These are phyloP conservation scores for Palythoa caribaeorum DNA, from an alignment of 92 coral and sea anemone genomes.

Conservation along the genomic window DNA sequence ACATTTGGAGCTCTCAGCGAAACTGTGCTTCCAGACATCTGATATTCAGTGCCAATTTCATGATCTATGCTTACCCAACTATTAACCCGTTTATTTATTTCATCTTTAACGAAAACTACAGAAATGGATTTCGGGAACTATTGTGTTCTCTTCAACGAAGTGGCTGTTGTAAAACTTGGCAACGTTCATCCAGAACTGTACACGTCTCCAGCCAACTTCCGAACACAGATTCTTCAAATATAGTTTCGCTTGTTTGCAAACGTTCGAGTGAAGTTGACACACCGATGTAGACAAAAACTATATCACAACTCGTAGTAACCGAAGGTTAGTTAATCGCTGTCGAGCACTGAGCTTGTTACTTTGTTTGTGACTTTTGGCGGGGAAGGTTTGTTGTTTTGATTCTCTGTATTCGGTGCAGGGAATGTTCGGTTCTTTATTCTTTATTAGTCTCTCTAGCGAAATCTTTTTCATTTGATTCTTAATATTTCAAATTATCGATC, in stretches of 20 bases:
- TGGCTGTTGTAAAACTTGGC: not conserved
- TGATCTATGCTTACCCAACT: not conserved
- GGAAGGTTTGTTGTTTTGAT: no score
- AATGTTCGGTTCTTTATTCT: no score
- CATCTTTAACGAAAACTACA: conserved; percentile 1
- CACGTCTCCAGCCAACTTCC: not conserved
- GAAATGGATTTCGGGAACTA: conserved; percentile 6
- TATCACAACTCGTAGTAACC: no score
- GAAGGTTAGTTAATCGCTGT: no score
- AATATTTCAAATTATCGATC: no score
- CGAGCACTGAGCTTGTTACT: no score
- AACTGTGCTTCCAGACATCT: not conserved
- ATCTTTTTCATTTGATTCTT: no score
- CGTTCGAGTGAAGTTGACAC: not conserved
- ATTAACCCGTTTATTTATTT: not conserved
- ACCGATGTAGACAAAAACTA: not conserved
- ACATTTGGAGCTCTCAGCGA: not conserved
- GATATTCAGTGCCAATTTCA: not conserved
- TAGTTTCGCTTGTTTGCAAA: not conserved
- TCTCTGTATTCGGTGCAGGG: no score
- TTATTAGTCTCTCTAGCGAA: no score
- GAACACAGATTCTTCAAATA: not conserved
- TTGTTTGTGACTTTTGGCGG: no score
- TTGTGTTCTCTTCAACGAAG: not conserved
- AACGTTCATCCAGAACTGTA: not conserved